A percentile compares a stretch with the other conserved stretches of the same genome.
Conservation (phyloP, 2,888 invertebrate genomes). For the Drosophila austrosaltans region DNA sequence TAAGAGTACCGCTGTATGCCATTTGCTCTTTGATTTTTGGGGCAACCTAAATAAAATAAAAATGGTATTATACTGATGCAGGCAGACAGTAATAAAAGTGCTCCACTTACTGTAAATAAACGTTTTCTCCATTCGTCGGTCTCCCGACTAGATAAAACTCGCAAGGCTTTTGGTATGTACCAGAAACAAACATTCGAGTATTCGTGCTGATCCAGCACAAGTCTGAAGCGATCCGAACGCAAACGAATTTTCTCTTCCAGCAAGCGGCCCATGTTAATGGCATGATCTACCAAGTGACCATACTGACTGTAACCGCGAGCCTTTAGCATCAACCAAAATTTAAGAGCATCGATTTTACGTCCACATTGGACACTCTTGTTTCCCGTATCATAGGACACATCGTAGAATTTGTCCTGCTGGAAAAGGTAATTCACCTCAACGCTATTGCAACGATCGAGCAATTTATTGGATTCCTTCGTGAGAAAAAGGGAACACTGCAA, state of each 20-base stretch:
- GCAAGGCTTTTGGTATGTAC: conserved; percentile 88
- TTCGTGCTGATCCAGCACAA: conserved; percentile 87
- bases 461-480: conserved; percentile 82
- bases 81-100: not conserved
- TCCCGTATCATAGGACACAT: conserved; percentile 90
- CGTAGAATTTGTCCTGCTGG: conserved; percentile 93
- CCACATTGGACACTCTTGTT: conserved; percentile 97
- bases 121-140: conserved; percentile 84
- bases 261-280: conserved; percentile 86
- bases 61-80: not conserved
- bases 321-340: conserved; percentile 97
- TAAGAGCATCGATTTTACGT: conserved; percentile 94
- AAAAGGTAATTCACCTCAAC: conserved; percentile 91
- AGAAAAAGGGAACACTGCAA: conserved; percentile 90
- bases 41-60: conserved; percentile 84
- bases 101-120: conserved; percentile 81
- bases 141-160: conserved; percentile 81
- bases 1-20: conserved; percentile 86
- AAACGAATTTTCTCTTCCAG: conserved; percentile 85
- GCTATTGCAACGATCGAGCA: conserved; percentile 87
- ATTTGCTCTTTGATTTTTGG: conserved; percentile 89
- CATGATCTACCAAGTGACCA: conserved; percentile 86
- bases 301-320: conserved; percentile 89
- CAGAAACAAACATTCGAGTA: conserved; percentile 96
- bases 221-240: conserved; percentile 85